Percentiles rank a stretch among this genome's conserved stretches.
Evolutionary conservation across 2,888 invertebrate species (phyloP).

Genomic region (Parnassius mnemosyne): DNA sequence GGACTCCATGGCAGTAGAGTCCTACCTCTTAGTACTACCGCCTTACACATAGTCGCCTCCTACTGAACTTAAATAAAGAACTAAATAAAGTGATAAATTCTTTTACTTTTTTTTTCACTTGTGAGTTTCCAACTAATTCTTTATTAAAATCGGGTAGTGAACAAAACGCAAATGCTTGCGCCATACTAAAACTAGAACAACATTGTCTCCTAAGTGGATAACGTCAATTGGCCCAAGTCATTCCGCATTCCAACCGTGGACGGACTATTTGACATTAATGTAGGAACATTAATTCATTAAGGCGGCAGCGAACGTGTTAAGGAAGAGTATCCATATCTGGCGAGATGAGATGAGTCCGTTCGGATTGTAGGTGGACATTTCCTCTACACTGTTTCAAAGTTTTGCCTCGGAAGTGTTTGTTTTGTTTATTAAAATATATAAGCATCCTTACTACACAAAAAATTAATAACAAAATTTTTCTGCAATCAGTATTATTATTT

Average conservation of each 20-base stretch:
- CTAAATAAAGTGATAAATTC: too few species aligned
- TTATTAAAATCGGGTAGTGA: background rate
- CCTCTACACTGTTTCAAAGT: conserved; percentile 9
- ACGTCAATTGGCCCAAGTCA: conserved; percentile 68
- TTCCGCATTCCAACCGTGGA: conserved; percentile 72
- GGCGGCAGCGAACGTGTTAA: conserved; percentile 33
- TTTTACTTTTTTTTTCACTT: too few species aligned
- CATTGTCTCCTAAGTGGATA: conserved; percentile 74
- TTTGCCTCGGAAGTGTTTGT: too few species aligned
- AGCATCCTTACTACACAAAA: too few species aligned
- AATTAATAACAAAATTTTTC: too few species aligned
- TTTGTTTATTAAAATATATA: too few species aligned
- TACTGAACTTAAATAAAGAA: too few species aligned
- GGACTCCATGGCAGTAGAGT: too few species aligned
- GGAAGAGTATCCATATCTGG: conserved; percentile 27
- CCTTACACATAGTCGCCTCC: too few species aligned
- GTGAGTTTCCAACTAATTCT: too few species aligned
- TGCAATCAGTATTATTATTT: too few species aligned
- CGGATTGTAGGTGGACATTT: conserved; percentile 33
- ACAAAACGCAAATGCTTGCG: conserved; percentile 33
- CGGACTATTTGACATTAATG: conserved; percentile 65
- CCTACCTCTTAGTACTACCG: too few species aligned
- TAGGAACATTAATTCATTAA: conserved; percentile 63
- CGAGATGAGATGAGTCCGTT: conserved; percentile 38
- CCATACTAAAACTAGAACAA: conserved; percentile 48